Percentiles rank a stretch among this genome's conserved stretches.
phyloP scores from a whole-genome alignment of 92 coral and sea anemone genomes.

The Micromussa lordhowensis region DNA sequence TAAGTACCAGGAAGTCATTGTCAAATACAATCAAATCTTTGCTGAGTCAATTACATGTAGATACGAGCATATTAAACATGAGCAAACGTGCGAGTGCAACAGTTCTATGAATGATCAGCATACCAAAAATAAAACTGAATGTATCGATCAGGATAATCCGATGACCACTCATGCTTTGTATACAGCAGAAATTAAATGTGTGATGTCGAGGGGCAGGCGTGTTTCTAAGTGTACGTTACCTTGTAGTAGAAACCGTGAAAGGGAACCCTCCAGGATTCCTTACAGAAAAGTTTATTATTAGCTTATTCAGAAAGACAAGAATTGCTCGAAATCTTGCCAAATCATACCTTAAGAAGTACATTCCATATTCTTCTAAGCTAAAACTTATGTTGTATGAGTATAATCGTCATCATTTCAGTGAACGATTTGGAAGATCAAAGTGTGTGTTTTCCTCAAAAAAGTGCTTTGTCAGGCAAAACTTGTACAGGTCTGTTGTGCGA shows the following conservation, averaged over 20 bases:
- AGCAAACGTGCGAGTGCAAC: slow-evolving; percentile 1
- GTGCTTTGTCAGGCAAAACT: slow-evolving; percentile 12
- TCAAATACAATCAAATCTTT: neutral
- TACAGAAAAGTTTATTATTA: slow-evolving; percentile 11
- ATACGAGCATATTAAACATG: neutral
- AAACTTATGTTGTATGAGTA: neutral
- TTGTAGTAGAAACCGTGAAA: neutral
- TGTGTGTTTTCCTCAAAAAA: neutral
- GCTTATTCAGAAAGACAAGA: slow-evolving; percentile 19
- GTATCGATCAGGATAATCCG: neutral
- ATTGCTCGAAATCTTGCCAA: slow-evolving; percentile 7
- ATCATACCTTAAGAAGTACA: slow-evolving; percentile 36
- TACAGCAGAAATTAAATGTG: slow-evolving; percentile 2
- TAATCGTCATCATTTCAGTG: slow-evolving; percentile 17
- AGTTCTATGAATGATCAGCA: neutral
- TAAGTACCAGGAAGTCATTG: neutral
- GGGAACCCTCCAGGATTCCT: slow-evolving; percentile 21
- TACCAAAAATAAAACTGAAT: neutral
- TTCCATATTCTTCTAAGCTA: slow-evolving; percentile 28
- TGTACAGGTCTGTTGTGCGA: slow-evolving; percentile 9
- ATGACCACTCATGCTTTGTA: neutral
- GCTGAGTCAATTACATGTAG: neutral
- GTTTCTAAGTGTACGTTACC: neutral
- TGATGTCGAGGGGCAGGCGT: slow-evolving; percentile 3
- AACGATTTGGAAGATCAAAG: slow-evolving; percentile 19